Conservation (phyloP, 2,113 vertebrate species). For the Sinocyclocheilus anophthalmus region DNA sequence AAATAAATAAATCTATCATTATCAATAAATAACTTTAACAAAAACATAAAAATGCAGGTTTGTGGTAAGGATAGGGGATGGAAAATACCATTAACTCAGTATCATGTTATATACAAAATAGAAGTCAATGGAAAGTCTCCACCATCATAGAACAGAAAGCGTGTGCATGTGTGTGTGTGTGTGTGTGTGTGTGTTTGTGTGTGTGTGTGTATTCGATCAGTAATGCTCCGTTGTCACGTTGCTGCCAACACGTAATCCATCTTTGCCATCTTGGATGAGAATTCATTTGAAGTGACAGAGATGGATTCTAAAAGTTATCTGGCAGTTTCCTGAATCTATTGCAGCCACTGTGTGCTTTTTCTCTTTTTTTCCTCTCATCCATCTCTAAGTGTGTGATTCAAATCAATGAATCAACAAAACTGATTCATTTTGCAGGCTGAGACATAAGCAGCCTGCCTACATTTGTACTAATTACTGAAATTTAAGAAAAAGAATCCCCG, state of each 20-base stretch:
- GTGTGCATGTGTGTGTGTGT: slow-evolving; percentile 15
- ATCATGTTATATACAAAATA: neutral
- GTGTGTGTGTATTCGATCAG: slow-evolving; percentile 26
- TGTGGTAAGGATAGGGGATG: neutral
- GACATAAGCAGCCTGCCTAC: neutral
- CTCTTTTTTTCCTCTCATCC: neutral
- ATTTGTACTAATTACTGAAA: neutral
- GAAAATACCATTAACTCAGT: neutral
- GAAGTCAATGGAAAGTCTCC: neutral
- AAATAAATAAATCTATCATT: too few relatives aligned
- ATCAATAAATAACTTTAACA: neutral
- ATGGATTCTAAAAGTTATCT: slow-evolving; percentile 21
- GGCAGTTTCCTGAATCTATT: slow-evolving; percentile 31
- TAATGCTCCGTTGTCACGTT: neutral
- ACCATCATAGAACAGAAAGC: neutral
- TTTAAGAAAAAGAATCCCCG: neutral
- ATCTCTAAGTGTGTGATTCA: slow-evolving; percentile 10
- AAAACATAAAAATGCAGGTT: too few relatives aligned
- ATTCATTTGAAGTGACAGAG: slow-evolving; percentile 40
- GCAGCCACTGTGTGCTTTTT: neutral
- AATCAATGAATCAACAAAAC: neutral
- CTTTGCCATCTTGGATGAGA: slow-evolving; percentile 18
- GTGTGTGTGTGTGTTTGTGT: neutral
- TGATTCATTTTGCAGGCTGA: neutral
- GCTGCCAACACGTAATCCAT: slow-evolving; percentile 29